These are phyloP conservation scores for Epistrophe grossulariae DNA, from an alignment of 2,888 invertebrate genomes.

Conservation along the genomic window DNA sequence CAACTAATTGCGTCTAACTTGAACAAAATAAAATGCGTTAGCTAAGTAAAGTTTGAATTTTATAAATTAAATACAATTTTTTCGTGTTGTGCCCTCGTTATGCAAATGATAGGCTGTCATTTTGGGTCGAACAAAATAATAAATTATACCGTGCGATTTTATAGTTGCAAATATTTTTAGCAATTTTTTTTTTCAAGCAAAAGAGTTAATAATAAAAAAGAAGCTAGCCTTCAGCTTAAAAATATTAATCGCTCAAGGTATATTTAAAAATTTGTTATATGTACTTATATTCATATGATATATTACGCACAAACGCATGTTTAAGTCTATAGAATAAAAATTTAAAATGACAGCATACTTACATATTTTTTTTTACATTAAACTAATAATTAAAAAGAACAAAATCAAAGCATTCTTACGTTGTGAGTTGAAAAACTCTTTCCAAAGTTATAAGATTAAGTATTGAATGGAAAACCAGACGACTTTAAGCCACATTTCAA, in stretches of 20 bases:
- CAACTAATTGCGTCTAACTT: background rate
- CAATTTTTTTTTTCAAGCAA: background rate
- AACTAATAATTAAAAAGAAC: too few relatives aligned
- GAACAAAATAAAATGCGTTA: background rate
- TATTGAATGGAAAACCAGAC: too few relatives aligned
- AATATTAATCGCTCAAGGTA: background rate
- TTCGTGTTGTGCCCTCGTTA: background rate
- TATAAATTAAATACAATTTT: too few relatives aligned
- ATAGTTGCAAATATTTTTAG: background rate
- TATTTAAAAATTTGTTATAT: background rate
- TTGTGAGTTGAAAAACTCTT: too few relatives aligned
- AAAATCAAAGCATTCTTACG: too few relatives aligned
- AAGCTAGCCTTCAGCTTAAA: background rate
- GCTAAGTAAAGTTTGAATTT: background rate
- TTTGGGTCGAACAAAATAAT: constrained; percentile 5
- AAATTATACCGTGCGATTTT: background rate
- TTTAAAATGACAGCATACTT: background rate
- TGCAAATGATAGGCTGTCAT: constrained; percentile 15
- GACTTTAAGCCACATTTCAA: too few relatives aligned
- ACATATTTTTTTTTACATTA: too few relatives aligned
- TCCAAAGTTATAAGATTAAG: too few relatives aligned
- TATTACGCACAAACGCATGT: background rate
- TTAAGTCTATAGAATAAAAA: too few relatives aligned
- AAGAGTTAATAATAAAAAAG: background rate
- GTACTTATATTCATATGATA: too few relatives aligned